phyloP scores from a whole-genome alignment of 2,888 invertebrate genomes.

The Tetramorium bicarinatum region DNA sequence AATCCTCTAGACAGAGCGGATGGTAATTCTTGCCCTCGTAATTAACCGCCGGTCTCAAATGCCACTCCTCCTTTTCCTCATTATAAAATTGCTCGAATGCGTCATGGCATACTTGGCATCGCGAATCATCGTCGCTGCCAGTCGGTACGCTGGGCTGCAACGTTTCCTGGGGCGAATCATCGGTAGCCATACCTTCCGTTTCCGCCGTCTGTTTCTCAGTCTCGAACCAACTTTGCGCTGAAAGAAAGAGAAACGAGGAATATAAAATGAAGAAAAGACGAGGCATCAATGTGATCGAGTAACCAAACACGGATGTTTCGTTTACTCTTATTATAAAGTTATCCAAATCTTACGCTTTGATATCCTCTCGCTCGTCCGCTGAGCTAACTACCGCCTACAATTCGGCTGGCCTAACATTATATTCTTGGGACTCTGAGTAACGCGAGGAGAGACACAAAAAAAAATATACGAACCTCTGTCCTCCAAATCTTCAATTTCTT shows the following conservation, averaged over 20 bases:
- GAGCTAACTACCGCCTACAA: neutral
- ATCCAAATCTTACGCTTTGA: neutral
- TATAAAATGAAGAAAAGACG: neutral
- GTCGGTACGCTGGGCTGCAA: slow-evolving; percentile 92
- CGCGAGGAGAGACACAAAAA: slow-evolving; percentile 27
- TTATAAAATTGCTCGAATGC: slow-evolving; percentile 98
- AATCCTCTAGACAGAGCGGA: slow-evolving; percentile 96
- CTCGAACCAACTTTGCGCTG: slow-evolving; percentile 96
- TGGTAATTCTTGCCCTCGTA: slow-evolving; percentile 94
- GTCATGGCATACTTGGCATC: slow-evolving; percentile 97
- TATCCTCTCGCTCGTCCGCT: neutral
- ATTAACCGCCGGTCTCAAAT: slow-evolving; percentile 93
- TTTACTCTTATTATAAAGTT: neutral
- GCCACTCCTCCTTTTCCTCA: slow-evolving; percentile 99
- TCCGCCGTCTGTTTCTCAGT: slow-evolving; percentile 89
- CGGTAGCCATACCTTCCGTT: slow-evolving; percentile 87
- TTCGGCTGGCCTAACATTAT: neutral
- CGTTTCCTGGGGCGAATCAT: slow-evolving; percentile 88
- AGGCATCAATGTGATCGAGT: neutral
- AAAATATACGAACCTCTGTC: slow-evolving; percentile 90
- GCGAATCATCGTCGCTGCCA: slow-evolving; percentile 89
- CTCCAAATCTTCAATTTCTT: slow-evolving; percentile 96
- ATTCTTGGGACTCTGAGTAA: neutral
- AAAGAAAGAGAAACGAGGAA: neutral
- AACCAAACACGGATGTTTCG: neutral